Conservation (phyloP, 1,140 invertebrate species). For the Saxidomus purpurata region DNA sequence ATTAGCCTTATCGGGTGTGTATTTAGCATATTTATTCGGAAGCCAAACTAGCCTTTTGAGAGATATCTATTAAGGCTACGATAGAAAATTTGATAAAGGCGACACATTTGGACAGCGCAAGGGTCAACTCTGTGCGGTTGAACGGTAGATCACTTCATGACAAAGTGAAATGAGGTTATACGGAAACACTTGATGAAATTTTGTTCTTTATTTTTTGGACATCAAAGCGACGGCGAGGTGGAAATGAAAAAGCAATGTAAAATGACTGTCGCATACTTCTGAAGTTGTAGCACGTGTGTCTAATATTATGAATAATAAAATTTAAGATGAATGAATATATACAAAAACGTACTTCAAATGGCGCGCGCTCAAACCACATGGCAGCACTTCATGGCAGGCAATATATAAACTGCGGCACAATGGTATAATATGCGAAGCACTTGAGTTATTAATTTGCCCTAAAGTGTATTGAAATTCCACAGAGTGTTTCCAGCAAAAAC, state of each 20-base stretch:
- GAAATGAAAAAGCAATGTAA: neutral
- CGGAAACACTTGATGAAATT: neutral
- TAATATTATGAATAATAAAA: conserved; percentile 28
- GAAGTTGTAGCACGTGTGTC: neutral
- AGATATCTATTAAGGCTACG: neutral
- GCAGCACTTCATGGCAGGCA: neutral
- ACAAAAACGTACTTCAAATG: neutral
- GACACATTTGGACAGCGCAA: neutral
- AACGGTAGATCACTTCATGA: neutral
- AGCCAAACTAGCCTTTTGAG: conserved; percentile 16
- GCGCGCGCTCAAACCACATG: conserved; percentile 21
- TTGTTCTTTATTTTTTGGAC: neutral
- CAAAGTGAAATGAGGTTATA: neutral
- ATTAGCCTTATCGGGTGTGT: conserved; percentile 35
- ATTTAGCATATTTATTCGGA: conserved; percentile 3
- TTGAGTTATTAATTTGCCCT: conserved; percentile 7
- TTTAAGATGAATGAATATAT: neutral
- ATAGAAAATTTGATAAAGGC: neutral
- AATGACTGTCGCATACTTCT: neutral
- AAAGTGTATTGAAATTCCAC: neutral
- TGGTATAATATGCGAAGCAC: conserved; percentile 10
- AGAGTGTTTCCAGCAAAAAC: neutral
- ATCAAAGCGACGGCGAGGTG: neutral
- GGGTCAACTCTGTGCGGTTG: neutral
- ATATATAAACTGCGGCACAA: neutral